Evolutionary conservation across 2,113 vertebrate species (phyloP).

Genomic region (Colistium nudipinnis): DNA sequence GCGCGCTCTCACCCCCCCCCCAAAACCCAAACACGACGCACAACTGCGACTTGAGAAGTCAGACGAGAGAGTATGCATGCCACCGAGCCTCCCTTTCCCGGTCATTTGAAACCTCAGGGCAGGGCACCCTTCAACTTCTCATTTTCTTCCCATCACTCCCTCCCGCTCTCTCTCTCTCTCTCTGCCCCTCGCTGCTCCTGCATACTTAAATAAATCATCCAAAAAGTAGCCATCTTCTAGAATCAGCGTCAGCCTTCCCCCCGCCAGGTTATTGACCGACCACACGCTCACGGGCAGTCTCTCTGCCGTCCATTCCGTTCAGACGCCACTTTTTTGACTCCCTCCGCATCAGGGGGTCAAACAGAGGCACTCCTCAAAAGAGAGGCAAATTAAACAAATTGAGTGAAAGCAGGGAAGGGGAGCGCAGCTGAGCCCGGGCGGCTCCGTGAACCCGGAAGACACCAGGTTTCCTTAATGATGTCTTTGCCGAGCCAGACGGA

Average conservation of each 20-base stretch:
- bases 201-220: constrained; percentile 57
- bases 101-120: constrained; percentile 58
- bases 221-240: constrained; percentile 54
- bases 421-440: constrained; percentile 37
- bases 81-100: constrained; percentile 39
- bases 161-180: constrained; percentile 8
- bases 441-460: constrained; percentile 64
- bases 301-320: constrained; percentile 65
- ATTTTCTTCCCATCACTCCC: constrained; percentile 50
- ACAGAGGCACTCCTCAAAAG: constrained; percentile 38
- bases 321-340: constrained; percentile 70
- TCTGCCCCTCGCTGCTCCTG: constrained; percentile 24
- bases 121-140: constrained; percentile 58
- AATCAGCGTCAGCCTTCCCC: constrained; percentile 60
- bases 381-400: constrained; percentile 78
- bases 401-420: constrained; percentile 69
- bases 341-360: constrained; percentile 64
- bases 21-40: constrained; percentile 46
- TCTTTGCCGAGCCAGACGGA: constrained; percentile 68
- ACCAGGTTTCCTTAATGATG: constrained; percentile 76
- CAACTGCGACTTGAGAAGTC: constrained; percentile 20
- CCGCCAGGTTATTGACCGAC: constrained; percentile 55
- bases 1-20: constrained; percentile 14
- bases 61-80: not conserved
- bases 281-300: constrained; percentile 39